phyloP scores from a whole-genome alignment of 1,140 invertebrate genomes.

The Achroia grisella region DNA sequence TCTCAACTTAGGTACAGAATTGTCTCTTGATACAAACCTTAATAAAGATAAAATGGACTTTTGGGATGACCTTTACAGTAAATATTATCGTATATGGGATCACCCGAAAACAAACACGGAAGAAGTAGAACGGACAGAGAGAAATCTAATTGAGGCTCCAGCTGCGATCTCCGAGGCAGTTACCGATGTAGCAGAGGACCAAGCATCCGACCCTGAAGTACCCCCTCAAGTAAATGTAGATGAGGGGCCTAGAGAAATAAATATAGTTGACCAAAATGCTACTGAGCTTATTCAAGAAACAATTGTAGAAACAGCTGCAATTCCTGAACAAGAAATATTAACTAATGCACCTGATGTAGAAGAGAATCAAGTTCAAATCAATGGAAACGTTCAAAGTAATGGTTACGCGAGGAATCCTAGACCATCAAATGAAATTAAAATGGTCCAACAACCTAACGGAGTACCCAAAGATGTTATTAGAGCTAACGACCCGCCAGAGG shows the following conservation, averaged over 20 bases:
- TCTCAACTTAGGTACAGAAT: slow-evolving; percentile 52
- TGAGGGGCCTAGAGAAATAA: background rate
- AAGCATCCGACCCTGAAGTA: slow-evolving; percentile 3
- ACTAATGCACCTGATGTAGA: background rate
- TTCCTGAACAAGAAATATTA: background rate
- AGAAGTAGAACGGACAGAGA: slow-evolving; percentile 1
- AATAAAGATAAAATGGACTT: slow-evolving; percentile 63
- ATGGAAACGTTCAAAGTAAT: slow-evolving; percentile 18
- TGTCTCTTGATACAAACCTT: slow-evolving; percentile 45
- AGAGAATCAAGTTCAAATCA: slow-evolving; percentile 2
- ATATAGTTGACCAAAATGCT: too few relatives aligned
- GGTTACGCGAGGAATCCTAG: slow-evolving; percentile 32
- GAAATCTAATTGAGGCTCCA: background rate
- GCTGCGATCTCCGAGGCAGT: background rate
- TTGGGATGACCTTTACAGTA: slow-evolving; percentile 61
- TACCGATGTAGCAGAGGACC: slow-evolving; percentile 3
- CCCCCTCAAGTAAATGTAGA: slow-evolving; percentile 22
- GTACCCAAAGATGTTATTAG: slow-evolving; percentile 58
- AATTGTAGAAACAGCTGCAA: background rate
- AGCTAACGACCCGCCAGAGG: slow-evolving; percentile 62
- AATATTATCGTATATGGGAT: slow-evolving; percentile 56
- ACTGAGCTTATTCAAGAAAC: background rate
- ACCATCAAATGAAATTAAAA: slow-evolving; percentile 62
- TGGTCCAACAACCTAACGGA: slow-evolving; percentile 43
- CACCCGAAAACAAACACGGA: slow-evolving; percentile 26